Base-by-base conservation (phyloP, 2,113 vertebrate species). In the Amphiprion ocellaris region DNA sequence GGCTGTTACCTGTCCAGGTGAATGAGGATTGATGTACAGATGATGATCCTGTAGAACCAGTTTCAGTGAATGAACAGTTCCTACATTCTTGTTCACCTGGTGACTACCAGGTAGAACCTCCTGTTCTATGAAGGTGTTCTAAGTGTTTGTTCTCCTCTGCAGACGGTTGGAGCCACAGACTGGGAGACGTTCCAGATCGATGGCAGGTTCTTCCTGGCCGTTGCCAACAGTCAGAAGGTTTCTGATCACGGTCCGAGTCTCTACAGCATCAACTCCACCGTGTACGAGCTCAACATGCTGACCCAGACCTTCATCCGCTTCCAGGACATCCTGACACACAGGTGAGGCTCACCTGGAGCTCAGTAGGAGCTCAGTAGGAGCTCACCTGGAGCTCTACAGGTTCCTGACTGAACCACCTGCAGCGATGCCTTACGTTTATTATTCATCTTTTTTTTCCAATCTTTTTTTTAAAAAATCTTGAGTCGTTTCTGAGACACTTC, bases 271-370 rank as follows among this genome's bases (percentile, higher is more conserved):
- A 98, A 98, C 94, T 99, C 98, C 0, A 97, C 97, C 77, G 97
- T 99, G 72, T 99, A 99, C 0, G 98, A 99, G 83, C 96, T 99
- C 63, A 98, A 98, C 55, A 53, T 93, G 53, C 94, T 96, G 0
- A 96, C 96, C 0, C 96, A 97, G 92, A 94, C 93, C 78, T 99
- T 99, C 79, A 94, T 98, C 73, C 96, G 94, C 79, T 99, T 98
- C 88, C 98, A 99, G 93, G 97, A 99, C 85, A 94, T 99, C 68
- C 93, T 90, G 64, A 99, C 98, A 7, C 96, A 97, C 96, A 99
- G 97, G 98, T 97, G 91, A 79, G 30, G 30, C 21, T 37, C 52
- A 21, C 2, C n/a, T n/a, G 39, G 39, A 12, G 2, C 10, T 41
- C 39, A 41, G 28, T 5, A 30, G 28, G 28, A 4, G 28, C 12